These are phyloP conservation scores for Caerostris extrusa DNA, from an alignment of 1,140 invertebrate species.

Conservation along the genomic window DNA sequence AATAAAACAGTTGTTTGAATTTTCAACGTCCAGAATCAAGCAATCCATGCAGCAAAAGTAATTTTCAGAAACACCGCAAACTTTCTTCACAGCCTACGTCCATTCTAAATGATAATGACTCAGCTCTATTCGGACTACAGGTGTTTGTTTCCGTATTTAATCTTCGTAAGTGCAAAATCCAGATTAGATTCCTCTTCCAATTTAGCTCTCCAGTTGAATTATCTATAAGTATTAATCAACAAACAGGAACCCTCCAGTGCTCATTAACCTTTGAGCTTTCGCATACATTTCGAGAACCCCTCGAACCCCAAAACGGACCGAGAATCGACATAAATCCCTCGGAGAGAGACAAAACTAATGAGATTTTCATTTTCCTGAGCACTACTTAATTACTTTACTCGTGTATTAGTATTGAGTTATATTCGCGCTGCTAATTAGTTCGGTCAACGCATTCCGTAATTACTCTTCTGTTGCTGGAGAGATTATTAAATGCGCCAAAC, in stretches of 20 bases:
- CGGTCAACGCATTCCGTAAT: constrained; percentile 71
- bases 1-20: no score
- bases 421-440: constrained; percentile 69
- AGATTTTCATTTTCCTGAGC: constrained; percentile 74
- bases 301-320: constrained; percentile 35
- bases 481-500: constrained; percentile 67
- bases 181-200: constrained; percentile 60
- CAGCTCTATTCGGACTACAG: constrained; percentile 31
- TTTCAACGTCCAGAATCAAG: not conserved
- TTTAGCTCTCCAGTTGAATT: constrained; percentile 64
- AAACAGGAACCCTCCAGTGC: constrained; percentile 10
- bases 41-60: not conserved
- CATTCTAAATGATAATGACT: not conserved
- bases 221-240: constrained; percentile 70
- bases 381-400: constrained; percentile 76
- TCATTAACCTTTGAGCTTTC: constrained; percentile 65
- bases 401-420: constrained; percentile 70
- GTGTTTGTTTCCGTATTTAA: constrained; percentile 65
- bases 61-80: not conserved
- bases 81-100: not conserved
- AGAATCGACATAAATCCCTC: constrained; percentile 7
- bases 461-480: constrained; percentile 48
- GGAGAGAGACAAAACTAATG: constrained; percentile 62
- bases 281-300: constrained; percentile 21
- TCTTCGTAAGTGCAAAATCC: constrained; percentile 58